Evolutionary conservation across 2,888 invertebrate species (phyloP), one percentile per base, ranked within the genome.

Genomic region (Heliothis peltigera): DNA sequence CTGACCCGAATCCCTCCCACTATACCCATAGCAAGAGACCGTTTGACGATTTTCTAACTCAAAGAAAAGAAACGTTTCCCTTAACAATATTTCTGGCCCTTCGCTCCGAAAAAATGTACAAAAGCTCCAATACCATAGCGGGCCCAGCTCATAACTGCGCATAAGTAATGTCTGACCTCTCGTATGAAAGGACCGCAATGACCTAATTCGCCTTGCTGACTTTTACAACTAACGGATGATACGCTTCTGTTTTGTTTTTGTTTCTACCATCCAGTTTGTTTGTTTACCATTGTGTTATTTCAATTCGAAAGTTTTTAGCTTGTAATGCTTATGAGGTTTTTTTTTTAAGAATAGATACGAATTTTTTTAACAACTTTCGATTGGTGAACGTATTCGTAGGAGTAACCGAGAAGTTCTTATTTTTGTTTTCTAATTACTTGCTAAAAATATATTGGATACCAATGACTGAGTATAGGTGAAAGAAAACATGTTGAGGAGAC

Each of bases 171-270:
- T 47, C n/a, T 64, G 64, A 60, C 59, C 64, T 77, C 18, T 46
- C 42, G 22, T 21, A 44, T 15, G 51, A 17, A 35, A 53, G 43
- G 25, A 43, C 52, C 55, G 25, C 55, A 28, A 54, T 77, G 72
- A 77, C 77, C 72, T 59, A 64, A 21, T 73, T 77, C 72, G 72
- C 72, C 60, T 64, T 64, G 19, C 49, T 72, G 72, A 64, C 46
- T 77, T 77, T 73, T 73, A 72, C 46, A 56, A 64, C 35, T 25
- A 12, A 32, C 21, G 55, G 22, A 51, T 52, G 32, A 61, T 55
- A 39, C 17, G 22, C 7, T 35, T 25, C 12, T 63, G 44, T 53
- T 53, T 55, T 58, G 43, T 75, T 71, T 61, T 55, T 51, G 53
- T 54, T 54, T 49, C 44, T 44, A 42, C 54, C 6, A 28, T 53